A percentile compares a stretch with the other conserved stretches of the same genome.
These are phyloP conservation scores for Idaea biselata DNA, from an alignment of 2,888 invertebrate genomes.

Conservation along the genomic window DNA sequence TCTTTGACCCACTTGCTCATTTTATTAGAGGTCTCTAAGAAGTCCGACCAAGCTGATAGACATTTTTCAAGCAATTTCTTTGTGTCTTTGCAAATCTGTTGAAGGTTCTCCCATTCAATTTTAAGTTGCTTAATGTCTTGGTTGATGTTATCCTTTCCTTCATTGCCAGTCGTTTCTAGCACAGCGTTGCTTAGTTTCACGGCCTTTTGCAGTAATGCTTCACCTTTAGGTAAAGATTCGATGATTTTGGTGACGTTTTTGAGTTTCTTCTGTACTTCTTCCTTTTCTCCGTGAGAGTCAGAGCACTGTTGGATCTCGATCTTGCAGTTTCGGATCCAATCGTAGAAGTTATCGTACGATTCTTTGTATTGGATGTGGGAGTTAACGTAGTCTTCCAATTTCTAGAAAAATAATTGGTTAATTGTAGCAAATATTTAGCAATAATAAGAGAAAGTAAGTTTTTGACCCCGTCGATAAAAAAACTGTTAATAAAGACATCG, in stretches of 20 bases:
- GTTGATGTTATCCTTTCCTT: slow-evolving; percentile 90
- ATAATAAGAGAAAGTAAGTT: slow-evolving; percentile 2
- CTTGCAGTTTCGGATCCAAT: slow-evolving; percentile 91
- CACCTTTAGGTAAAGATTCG: slow-evolving; percentile 84
- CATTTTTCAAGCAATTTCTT: slow-evolving; percentile 88
- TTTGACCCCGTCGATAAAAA: not conserved
- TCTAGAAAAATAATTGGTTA: slow-evolving; percentile 58
- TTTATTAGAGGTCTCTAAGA: slow-evolving; percentile 85
- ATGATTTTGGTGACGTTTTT: slow-evolving; percentile 86
- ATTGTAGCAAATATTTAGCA: not conserved
- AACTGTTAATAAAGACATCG: not conserved
- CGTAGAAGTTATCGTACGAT: slow-evolving; percentile 89
- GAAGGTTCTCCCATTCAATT: slow-evolving; percentile 90
- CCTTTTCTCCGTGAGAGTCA: slow-evolving; percentile 93
- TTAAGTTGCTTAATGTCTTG: slow-evolving; percentile 91
- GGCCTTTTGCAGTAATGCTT: slow-evolving; percentile 86
- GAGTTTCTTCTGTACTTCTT: slow-evolving; percentile 87
- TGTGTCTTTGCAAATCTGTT: slow-evolving; percentile 87
- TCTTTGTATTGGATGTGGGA: slow-evolving; percentile 94
- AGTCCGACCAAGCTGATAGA: slow-evolving; percentile 90
- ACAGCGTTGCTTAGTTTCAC: slow-evolving; percentile 88
- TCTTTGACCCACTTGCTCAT: slow-evolving; percentile 88
- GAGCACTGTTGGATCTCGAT: slow-evolving; percentile 91
- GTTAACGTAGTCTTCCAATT: slow-evolving; percentile 90
- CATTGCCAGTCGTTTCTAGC: slow-evolving; percentile 87